Percentiles rank a stretch among this genome's conserved stretches.
These are phyloP conservation scores for Caenorhabditis sp. DNA, from an alignment of 2,888 invertebrate species.

Conservation along the genomic window DNA sequence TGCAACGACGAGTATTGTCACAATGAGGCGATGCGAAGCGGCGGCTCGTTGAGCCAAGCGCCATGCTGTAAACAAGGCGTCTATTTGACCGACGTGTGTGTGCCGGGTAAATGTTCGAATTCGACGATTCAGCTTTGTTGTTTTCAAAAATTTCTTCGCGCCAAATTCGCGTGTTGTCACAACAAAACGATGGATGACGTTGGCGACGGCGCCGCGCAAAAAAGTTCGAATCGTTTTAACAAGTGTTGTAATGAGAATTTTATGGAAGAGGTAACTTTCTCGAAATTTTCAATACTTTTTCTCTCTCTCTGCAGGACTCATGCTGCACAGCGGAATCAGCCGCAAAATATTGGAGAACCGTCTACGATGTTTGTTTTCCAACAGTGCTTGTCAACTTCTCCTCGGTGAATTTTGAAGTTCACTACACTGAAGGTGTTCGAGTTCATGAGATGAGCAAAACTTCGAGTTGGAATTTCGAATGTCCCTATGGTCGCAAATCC, in stretches of 20 bases:
- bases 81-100: conserved; percentile 67
- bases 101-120: conserved; percentile 67
- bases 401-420: conserved; percentile 53
- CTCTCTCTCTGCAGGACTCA: conserved; percentile 53
- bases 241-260: conserved; percentile 67
- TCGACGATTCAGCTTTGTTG: conserved; percentile 67
- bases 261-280: conserved; percentile 56
- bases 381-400: conserved; percentile 54
- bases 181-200: conserved; percentile 56
- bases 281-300: no score
- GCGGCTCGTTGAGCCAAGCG: conserved; percentile 11
- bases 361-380: conserved; percentile 69
- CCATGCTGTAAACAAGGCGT: conserved; percentile 67
- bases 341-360: conserved; percentile 59
- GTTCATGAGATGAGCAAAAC: conserved; percentile 50
- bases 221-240: conserved; percentile 68
- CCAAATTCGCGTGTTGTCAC: conserved; percentile 63
- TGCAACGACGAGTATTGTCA: neutral
- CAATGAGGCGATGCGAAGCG: neutral
- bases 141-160: conserved; percentile 5
- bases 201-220: no score
- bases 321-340: conserved; percentile 64
- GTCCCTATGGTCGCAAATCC: conserved; percentile 48
- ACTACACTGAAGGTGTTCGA: conserved; percentile 53
- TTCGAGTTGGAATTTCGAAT: conserved; percentile 55